These are phyloP conservation scores for Masnerella sp. DNA, from an alignment of 2,888 invertebrate species.

Conservation along the genomic window DNA sequence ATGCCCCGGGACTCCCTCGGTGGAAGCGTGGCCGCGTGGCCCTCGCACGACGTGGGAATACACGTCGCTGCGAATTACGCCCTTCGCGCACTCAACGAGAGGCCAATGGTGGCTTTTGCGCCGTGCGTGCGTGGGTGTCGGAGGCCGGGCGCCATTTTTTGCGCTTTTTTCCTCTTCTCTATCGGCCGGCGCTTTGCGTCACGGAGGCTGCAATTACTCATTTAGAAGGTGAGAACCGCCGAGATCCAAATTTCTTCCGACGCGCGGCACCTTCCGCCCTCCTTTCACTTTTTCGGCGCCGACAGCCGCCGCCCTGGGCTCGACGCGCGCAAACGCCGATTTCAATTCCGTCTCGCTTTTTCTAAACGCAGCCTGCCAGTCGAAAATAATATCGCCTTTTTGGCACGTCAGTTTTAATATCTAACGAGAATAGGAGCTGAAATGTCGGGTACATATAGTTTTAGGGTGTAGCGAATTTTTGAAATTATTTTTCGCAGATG, in stretches of 20 bases:
- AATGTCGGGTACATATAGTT: too few relatives aligned
- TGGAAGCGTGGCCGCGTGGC: constrained; percentile 51
- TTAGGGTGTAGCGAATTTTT: too few relatives aligned
- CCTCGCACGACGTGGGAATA: constrained; percentile 72
- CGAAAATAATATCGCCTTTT: constrained; percentile 12
- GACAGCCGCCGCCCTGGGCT: constrained; percentile 9
- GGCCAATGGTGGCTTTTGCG: constrained; percentile 43
- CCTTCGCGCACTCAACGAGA: constrained; percentile 64
- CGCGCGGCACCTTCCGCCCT: constrained; percentile 67
- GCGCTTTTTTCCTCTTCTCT: constrained; percentile 63
- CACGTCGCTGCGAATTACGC: constrained; percentile 74
- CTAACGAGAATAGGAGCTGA: too few relatives aligned
- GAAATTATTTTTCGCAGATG: too few relatives aligned
- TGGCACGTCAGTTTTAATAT: too few relatives aligned
- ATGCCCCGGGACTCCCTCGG: constrained; percentile 47
- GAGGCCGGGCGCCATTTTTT: constrained; percentile 33
- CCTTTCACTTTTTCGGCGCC: constrained; percentile 62
- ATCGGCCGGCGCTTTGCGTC: constrained; percentile 70
- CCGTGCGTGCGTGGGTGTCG: constrained; percentile 48
- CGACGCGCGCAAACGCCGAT: not conserved
- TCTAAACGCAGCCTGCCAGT: constrained; percentile 25
- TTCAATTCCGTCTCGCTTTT: constrained; percentile 35
- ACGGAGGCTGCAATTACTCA: constrained; percentile 76
- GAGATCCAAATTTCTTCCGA: constrained; percentile 67
- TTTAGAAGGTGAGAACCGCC: constrained; percentile 75